These are phyloP conservation scores for Pseudotriccus pelzelni DNA, from an alignment of 2,797 vertebrate species.

Conservation along the genomic window DNA sequence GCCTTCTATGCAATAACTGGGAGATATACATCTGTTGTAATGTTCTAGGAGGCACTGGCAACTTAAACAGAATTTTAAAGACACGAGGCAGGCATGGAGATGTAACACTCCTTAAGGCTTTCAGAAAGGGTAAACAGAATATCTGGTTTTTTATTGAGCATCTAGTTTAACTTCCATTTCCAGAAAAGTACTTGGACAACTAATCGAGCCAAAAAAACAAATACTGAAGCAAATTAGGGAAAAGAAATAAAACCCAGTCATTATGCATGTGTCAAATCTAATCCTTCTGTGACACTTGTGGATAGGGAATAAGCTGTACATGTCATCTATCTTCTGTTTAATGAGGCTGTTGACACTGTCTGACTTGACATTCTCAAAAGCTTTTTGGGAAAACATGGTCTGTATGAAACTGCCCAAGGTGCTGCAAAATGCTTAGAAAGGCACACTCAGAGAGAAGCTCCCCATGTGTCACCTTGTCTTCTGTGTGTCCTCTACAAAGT, in stretches of 20 bases:
- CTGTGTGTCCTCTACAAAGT: not conserved
- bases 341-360: slow-evolving; percentile 20
- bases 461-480: not conserved
- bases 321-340: not conserved
- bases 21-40: not conserved
- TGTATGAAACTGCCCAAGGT: not conserved
- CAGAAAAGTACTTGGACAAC: not conserved
- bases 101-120: not conserved
- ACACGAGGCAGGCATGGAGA: not conserved
- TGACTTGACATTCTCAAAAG: not conserved
- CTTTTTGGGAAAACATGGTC: not conserved
- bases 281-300: slow-evolving; percentile 36
- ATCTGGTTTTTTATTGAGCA: not conserved
- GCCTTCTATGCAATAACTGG: not conserved
- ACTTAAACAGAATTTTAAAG: not conserved
- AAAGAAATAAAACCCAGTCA: not conserved
- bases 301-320: not conserved
- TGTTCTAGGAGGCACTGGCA: not conserved
- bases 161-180: not conserved
- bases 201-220: not conserved
- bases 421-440: not conserved
- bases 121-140: not conserved
- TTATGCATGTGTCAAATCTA: slow-evolving; percentile 13
- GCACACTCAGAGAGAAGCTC: not conserved
- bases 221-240: not conserved